Conservation (phyloP, 2,797 vertebrate genomes). For the Chrysocyon brachyurus region DNA sequence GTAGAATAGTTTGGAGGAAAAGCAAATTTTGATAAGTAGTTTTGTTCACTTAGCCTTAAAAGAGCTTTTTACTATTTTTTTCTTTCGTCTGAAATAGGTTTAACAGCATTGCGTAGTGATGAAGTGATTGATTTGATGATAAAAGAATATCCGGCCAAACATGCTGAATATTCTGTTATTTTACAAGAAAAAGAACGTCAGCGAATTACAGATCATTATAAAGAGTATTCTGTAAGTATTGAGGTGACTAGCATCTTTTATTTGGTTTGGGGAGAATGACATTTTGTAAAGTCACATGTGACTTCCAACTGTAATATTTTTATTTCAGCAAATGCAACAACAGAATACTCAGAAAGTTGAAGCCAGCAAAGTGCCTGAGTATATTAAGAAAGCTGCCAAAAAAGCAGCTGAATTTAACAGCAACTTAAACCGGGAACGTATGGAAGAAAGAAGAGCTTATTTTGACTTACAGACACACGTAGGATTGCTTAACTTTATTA, state of each 20-base stretch:
- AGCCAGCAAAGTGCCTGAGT: constrained; percentile 99
- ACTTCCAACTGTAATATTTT: constrained; percentile 41
- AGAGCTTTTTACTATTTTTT: background rate
- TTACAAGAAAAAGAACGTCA: constrained; percentile 98
- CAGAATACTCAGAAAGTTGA: constrained; percentile 99
- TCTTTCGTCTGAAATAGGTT: constrained; percentile 89
- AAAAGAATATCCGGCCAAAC: constrained; percentile 98
- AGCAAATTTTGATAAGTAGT: background rate
- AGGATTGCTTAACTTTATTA: constrained; percentile 80
- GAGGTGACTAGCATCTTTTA: background rate
- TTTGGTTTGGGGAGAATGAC: background rate
- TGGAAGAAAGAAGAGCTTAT: constrained; percentile 99
- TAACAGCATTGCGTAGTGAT: constrained; percentile 98
- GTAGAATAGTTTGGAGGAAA: background rate
- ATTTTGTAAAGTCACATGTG: background rate
- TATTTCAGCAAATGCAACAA: constrained; percentile 97
- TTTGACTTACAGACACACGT: constrained; percentile 99
- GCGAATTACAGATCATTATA: constrained; percentile 95
- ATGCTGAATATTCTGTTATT: constrained; percentile 98
- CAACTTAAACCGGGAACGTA: constrained; percentile 97
- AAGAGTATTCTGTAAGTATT: constrained; percentile 97
- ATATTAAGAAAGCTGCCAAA: constrained; percentile 99
- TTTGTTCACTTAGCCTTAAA: background rate
- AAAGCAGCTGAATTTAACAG: constrained; percentile 99
- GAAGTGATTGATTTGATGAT: constrained; percentile 99